Percentiles rank a stretch among this genome's conserved stretches.
phyloP scores from a whole-genome alignment of 1,140 invertebrate genomes.

The Mya arenaria region DNA sequence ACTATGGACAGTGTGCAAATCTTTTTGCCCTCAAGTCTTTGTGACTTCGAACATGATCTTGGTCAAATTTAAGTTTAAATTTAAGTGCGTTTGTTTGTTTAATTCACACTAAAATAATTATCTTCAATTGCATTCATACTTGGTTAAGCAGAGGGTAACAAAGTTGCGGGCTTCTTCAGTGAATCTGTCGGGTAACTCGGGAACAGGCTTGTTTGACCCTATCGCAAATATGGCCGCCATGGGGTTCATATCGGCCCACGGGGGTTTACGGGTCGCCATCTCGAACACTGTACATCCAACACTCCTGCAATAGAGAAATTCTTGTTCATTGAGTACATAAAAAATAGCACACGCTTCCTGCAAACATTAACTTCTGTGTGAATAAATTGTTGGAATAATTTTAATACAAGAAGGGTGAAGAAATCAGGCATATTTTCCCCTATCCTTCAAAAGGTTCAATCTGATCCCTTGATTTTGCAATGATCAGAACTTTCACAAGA shows the following conservation, averaged over 20 bases:
- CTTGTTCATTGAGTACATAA: no score
- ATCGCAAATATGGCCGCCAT: slow-evolving; percentile 81
- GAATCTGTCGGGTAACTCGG: slow-evolving; percentile 74
- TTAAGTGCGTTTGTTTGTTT: background rate
- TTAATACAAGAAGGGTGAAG: no score
- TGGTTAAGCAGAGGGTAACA: slow-evolving; percentile 77
- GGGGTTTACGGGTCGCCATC: slow-evolving; percentile 80
- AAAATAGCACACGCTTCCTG: no score
- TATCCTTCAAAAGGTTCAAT: no score
- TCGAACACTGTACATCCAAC: slow-evolving; percentile 81
- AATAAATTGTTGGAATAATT: no score
- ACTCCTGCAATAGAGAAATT: slow-evolving; percentile 71
- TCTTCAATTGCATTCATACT: slow-evolving; percentile 57
- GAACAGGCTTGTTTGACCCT: slow-evolving; percentile 72
- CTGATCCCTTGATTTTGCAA: no score
- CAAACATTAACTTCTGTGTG: no score
- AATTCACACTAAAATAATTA: background rate
- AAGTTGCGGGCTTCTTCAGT: slow-evolving; percentile 75
- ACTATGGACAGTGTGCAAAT: background rate
- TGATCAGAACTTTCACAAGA: no score
- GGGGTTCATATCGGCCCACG: slow-evolving; percentile 79
- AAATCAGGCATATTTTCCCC: no score
- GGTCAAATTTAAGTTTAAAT: background rate
- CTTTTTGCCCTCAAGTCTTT: background rate
- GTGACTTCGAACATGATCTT: background rate